Conservation (phyloP, 2,888 invertebrate genomes). For the Hemistola chrysoprasaria region DNA sequence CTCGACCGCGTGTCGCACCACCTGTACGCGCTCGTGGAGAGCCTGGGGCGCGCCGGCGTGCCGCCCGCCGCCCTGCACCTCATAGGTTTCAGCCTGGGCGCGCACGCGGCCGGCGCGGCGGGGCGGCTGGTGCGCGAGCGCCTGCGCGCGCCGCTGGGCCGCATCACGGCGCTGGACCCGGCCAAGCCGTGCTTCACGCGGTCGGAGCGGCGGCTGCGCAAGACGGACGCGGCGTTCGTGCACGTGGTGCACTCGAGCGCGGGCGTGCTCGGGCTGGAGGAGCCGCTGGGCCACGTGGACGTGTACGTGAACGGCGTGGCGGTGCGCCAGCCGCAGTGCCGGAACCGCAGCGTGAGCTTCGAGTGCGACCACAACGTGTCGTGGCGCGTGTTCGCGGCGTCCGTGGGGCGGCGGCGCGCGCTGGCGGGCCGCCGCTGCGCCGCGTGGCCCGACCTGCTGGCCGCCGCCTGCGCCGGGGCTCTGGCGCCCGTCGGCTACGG, state of each 20-base stretch:
- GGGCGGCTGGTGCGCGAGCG: constrained; percentile 54
- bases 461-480: constrained; percentile 49
- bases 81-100: constrained; percentile 84
- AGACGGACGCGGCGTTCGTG: constrained; percentile 59
- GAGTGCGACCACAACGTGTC: constrained; percentile 68
- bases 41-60: constrained; percentile 47
- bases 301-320: constrained; percentile 66
- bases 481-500: constrained; percentile 50
- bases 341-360: constrained; percentile 48
- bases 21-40: constrained; percentile 49
- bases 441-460: constrained; percentile 49
- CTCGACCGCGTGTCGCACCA: constrained; percentile 53
- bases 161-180: constrained; percentile 66
- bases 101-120: constrained; percentile 82
- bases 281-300: constrained; percentile 61
- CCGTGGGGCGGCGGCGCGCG: constrained; percentile 29
- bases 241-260: constrained; percentile 68
- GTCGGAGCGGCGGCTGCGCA: constrained; percentile 45
- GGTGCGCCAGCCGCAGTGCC: constrained; percentile 62
- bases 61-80: constrained; percentile 75
- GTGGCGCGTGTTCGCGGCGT: constrained; percentile 59
- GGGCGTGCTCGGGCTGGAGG: constrained; percentile 60
- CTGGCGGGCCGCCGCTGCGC: constrained; percentile 49
- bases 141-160: constrained; percentile 45
- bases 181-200: constrained; percentile 64